phyloP scores from a whole-genome alignment of 2,888 invertebrate species.

The Nemotelus pantherinus region DNA sequence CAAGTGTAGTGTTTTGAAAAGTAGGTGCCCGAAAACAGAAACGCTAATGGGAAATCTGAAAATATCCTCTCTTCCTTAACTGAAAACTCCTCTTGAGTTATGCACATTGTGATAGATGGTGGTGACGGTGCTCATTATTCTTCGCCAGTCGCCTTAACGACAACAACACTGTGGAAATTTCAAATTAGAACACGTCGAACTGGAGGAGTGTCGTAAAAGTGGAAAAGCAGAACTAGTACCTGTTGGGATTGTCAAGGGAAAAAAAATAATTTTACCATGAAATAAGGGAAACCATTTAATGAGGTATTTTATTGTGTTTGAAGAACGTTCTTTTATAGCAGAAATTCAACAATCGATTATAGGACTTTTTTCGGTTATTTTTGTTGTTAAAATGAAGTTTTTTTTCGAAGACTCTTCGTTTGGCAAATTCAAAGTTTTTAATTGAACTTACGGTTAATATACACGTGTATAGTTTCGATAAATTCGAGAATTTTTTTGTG shows the following conservation, averaged over 20 bases:
- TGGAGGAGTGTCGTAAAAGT: background rate
- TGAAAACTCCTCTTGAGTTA: background rate
- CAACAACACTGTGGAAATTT: background rate
- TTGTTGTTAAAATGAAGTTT: background rate
- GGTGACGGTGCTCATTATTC: background rate
- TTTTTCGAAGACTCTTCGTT: background rate
- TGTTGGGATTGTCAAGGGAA: background rate
- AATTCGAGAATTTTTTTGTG: too few species aligned
- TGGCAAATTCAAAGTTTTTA: background rate
- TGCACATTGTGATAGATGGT: background rate
- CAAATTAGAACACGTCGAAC: background rate
- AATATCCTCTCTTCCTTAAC: background rate
- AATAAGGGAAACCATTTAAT: constrained; percentile 6
- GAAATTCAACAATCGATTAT: background rate
- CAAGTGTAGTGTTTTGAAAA: background rate
- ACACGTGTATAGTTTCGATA: background rate
- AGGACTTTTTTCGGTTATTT: background rate
- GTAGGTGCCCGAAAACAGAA: background rate
- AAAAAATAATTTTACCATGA: background rate
- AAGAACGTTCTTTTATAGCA: background rate
- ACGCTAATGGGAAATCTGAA: background rate
- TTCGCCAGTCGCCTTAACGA: background rate
- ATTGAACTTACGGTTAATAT: background rate
- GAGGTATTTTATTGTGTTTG: constrained; percentile 1
- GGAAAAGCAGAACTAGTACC: background rate